Conservation (phyloP, 2,888 invertebrate species). For the Drosophila recens region DNA sequence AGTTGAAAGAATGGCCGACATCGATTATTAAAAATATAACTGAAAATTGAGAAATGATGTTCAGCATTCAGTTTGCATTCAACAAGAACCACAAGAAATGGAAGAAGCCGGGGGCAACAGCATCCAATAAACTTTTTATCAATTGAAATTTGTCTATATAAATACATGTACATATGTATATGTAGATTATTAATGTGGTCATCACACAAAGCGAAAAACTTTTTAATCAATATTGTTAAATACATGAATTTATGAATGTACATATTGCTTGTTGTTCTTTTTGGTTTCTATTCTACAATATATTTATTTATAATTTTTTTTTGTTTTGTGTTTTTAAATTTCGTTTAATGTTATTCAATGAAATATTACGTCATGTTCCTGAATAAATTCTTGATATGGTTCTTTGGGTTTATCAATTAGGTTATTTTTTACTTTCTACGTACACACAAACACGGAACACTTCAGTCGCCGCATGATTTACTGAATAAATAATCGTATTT, state of each 20-base stretch:
- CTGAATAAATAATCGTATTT: slow-evolving; percentile 14
- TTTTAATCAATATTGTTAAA: slow-evolving; percentile 49
- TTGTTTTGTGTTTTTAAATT: slow-evolving; percentile 20
- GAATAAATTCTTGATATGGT: slow-evolving; percentile 65
- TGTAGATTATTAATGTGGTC: slow-evolving; percentile 30
- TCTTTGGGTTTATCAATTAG: slow-evolving; percentile 67
- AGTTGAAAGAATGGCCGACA: slow-evolving; percentile 82
- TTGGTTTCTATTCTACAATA: slow-evolving; percentile 2
- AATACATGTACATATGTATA: slow-evolving; percentile 25
- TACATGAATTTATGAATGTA: slow-evolving; percentile 16
- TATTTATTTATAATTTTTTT: slow-evolving; percentile 16
- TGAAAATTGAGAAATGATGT: slow-evolving; percentile 54
- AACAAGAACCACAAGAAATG: slow-evolving; percentile 40
- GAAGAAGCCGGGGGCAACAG: slow-evolving; percentile 58
- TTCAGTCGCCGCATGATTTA: slow-evolving; percentile 75
- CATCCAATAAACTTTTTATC: slow-evolving; percentile 72
- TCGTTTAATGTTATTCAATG: slow-evolving; percentile 58
- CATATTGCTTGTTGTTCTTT: neutral
- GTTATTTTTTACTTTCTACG: slow-evolving; percentile 70
- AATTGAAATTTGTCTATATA: slow-evolving; percentile 67
- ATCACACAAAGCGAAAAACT: slow-evolving; percentile 41
- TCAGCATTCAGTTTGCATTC: slow-evolving; percentile 35
- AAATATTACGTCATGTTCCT: slow-evolving; percentile 76
- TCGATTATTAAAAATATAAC: slow-evolving; percentile 80
- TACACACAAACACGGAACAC: slow-evolving; percentile 84